Evolutionary conservation across 2,113 vertebrate genomes (phyloP), one percentile per base, ranked within the genome.

Genomic region (Corvus hawaiiensis): DNA sequence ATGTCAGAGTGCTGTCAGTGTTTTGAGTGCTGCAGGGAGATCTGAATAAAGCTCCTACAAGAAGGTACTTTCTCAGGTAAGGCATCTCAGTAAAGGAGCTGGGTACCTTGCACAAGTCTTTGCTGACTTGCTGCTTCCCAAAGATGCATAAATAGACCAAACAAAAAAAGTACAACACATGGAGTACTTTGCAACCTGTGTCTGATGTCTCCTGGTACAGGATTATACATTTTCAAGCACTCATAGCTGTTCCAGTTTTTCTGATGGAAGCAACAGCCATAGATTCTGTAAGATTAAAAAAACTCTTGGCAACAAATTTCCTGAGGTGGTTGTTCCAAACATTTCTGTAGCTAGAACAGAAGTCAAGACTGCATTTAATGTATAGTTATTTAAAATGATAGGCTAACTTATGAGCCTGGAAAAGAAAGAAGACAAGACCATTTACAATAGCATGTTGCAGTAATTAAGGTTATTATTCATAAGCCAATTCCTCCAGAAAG

Each of bases 281-380:
- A 54, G 71, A 73, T 35, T 58, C 58, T 73, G 24, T 66, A 85
- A 33, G 48, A 66, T 46, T 27, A 13, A 74, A 63, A 35, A 61
- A 66, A 59, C 23, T n/a, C 55, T 56, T 95, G 86, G 83, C 83
- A 87, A 63, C 39, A 63, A 55, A 22, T 51, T 73, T 72, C 44
- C n/a, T n/a, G 28, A 73, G 13, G 19, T 73, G 35, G 33, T 64
- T 85, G 56, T 88, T 96, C 71, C 59, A 79, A 90, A 48, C 39
- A 69, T 88, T 91, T 84, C 37, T 91, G 58, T 51, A 73, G 46
- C 87, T 94, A 83, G 78, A 90, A 77, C 59, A 88, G 89, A 83
- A 94, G 59, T 83, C 17, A 79, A 82, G 67, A 30, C 41, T 87
- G n/a, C 44, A 33, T 87, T 73, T 93, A 84, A 79, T 48, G 10